Evolutionary conservation across 2,113 vertebrate genomes (phyloP).

Genomic region (Trogon surrucura): DNA sequence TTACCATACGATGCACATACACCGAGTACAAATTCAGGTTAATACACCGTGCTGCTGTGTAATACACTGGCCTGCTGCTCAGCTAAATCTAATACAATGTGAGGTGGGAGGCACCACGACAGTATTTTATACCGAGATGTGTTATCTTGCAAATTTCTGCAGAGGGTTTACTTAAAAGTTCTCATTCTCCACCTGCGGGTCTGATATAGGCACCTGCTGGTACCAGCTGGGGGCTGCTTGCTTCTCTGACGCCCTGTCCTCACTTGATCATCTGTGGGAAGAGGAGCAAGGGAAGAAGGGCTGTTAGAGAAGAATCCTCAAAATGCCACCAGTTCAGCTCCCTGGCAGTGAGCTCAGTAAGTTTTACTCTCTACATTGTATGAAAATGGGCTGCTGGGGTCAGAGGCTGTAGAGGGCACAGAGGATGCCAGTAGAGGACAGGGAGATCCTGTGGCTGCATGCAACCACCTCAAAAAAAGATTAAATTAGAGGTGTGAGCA

Average conservation of each 20-base stretch:
- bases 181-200: neutral
- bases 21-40: slow-evolving; percentile 11
- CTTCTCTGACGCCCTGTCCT: neutral
- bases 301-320: neutral
- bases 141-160: neutral
- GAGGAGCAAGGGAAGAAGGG: neutral
- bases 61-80: neutral
- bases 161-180: neutral
- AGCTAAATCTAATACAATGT: neutral
- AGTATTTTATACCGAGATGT: neutral
- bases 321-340: neutral
- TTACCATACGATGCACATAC: neutral
- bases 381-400: neutral
- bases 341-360: neutral
- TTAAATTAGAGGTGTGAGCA: slow-evolving; percentile 21
- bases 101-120: neutral
- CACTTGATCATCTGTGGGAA: neutral
- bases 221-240: neutral
- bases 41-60: neutral
- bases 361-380: fast-evolving
- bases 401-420: neutral
- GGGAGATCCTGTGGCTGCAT: neutral
- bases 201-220: neutral
- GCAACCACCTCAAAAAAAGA: neutral
- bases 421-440: neutral